These are phyloP conservation scores for Spongia lamella DNA, from an alignment of 37 sponge, comb jelly and placozoan species.

Conservation along the genomic window DNA sequence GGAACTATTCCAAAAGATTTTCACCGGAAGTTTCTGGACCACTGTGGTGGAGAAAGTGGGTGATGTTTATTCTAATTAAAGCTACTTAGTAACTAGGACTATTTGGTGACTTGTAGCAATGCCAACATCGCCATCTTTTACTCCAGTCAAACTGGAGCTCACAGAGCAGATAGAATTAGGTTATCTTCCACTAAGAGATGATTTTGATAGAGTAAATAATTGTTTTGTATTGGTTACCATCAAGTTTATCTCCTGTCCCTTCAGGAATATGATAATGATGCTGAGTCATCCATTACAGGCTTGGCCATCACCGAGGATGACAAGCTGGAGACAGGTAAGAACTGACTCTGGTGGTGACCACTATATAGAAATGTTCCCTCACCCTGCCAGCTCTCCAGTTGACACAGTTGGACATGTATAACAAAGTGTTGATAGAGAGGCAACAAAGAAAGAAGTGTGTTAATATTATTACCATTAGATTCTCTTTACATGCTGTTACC, in stretches of 20 bases:
- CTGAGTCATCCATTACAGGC: conserved; percentile 65
- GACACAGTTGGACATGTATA: conserved; percentile 82
- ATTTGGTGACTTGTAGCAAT: neutral
- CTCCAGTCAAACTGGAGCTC: conserved; percentile 67
- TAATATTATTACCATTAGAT: neutral
- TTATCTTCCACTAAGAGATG: conserved; percentile 86
- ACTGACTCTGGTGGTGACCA: too few relatives aligned
- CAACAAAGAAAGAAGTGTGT: conserved; percentile 59
- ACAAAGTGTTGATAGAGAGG: conserved; percentile 63
- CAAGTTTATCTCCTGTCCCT: too few relatives aligned
- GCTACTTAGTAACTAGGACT: too few relatives aligned
- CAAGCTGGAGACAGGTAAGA: conserved; percentile 58
- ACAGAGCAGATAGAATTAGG: conserved; percentile 78
- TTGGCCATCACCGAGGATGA: conserved; percentile 50
- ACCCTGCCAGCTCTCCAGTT: conserved; percentile 60
- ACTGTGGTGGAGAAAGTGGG: conserved; percentile 71
- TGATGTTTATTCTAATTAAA: neutral
- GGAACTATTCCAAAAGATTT: conserved; percentile 44
- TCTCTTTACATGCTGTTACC: neutral
- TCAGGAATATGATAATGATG: conserved; percentile 78
- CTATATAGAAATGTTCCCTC: too few relatives aligned
- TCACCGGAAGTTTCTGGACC: conserved; percentile 48
- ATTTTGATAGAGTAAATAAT: conserved; percentile 72
- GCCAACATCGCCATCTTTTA: conserved; percentile 31
- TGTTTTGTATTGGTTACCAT: too few relatives aligned